Conservation (phyloP, 2,797 vertebrate species). For the Ceyx erithaca region DNA sequence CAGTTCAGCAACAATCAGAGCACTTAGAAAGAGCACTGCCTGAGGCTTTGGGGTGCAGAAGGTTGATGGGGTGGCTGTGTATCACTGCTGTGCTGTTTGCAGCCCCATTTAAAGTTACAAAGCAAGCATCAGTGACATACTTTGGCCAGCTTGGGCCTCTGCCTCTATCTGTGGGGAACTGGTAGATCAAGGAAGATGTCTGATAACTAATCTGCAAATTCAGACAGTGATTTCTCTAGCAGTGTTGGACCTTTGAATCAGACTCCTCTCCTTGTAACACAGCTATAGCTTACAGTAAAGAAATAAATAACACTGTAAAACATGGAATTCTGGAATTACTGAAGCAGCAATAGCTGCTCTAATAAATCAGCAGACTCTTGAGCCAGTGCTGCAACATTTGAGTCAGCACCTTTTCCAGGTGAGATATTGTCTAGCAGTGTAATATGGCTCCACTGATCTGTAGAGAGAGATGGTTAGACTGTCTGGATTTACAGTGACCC, state of each 20-base stretch:
- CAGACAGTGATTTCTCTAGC: background rate
- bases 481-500: background rate
- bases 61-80: background rate
- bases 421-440: background rate
- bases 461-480: background rate
- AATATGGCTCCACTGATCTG: background rate
- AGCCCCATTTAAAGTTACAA: background rate
- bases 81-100: background rate
- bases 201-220: background rate
- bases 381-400: background rate
- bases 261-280: background rate
- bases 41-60: background rate
- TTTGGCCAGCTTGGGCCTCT: rapidly evolving
- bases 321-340: background rate
- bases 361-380: background rate
- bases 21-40: background rate
- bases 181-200: background rate
- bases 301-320: background rate
- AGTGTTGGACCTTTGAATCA: background rate
- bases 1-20: background rate
- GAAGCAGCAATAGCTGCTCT: background rate
- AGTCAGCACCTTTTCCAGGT: background rate
- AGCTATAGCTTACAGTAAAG: background rate
- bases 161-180: background rate
- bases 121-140: background rate